Percentiles rank a stretch among this genome's conserved stretches.
Conservation (phyloP, 2,888 invertebrate genomes). For the Oasisia sp. region DNA sequence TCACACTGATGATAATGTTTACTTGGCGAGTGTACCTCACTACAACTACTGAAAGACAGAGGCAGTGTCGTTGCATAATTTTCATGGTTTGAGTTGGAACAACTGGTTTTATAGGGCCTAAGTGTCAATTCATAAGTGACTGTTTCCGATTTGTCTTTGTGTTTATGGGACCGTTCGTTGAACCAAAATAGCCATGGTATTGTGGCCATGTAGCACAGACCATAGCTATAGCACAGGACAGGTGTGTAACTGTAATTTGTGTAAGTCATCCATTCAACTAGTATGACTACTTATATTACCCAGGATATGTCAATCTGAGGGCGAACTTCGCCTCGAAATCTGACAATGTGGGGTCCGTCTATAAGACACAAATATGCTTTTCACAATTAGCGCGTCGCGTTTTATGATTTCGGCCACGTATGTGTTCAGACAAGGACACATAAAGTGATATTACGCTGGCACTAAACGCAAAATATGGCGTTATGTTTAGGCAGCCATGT, state of each 20-base stretch:
- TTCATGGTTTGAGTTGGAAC: too few species aligned
- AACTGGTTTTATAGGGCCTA: too few species aligned
- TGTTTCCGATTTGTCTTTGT: background rate
- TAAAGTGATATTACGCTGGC: background rate
- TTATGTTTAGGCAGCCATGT: background rate
- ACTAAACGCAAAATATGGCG: background rate
- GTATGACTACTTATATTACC: too few species aligned
- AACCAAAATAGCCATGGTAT: background rate
- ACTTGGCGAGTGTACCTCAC: too few species aligned
- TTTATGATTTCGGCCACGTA: background rate
- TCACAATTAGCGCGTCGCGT: background rate
- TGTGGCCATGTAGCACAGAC: too few species aligned
- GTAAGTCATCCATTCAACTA: too few species aligned
- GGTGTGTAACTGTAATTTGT: background rate
- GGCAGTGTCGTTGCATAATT: too few species aligned
- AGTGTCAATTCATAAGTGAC: background rate
- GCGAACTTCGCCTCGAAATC: background rate
- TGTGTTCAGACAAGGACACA: background rate
- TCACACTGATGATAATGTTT: too few species aligned
- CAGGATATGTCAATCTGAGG: background rate
- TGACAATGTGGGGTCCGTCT: background rate
- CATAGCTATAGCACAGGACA: background rate
- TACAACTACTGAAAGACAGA: too few species aligned
- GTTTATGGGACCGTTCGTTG: background rate
- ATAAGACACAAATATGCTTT: background rate